Evolutionary conservation across 2,888 invertebrate genomes (phyloP).

Genomic region (Chymomyza fuscimana): DNA sequence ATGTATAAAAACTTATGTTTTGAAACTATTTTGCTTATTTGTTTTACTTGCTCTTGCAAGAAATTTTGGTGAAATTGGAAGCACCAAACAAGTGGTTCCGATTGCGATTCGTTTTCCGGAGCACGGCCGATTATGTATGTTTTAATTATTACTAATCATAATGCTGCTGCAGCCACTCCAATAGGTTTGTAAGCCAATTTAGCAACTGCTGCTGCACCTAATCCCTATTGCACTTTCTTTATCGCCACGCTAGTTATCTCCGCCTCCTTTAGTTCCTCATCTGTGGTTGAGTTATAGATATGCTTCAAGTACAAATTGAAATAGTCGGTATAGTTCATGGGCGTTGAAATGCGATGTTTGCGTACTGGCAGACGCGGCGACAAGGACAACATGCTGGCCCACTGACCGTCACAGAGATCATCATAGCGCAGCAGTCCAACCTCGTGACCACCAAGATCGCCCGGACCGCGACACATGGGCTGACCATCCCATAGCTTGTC

Average conservation of each 20-base stretch:
- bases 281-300: conserved; percentile 74
- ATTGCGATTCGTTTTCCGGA: no score
- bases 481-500: conserved; percentile 81
- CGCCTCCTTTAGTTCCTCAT: conserved; percentile 64
- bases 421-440: conserved; percentile 82
- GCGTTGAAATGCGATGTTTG: conserved; percentile 77
- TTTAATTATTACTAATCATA: background rate
- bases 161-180: background rate
- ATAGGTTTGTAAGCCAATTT: background rate
- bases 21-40: no score
- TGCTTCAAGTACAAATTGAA: conserved; percentile 78
- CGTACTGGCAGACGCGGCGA: conserved; percentile 78
- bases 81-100: no score
- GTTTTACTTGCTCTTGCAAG: no score
- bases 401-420: conserved; percentile 86
- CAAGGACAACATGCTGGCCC: conserved; percentile 84
- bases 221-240: conserved; percentile 59
- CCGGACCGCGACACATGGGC: conserved; percentile 81
- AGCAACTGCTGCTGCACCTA: conserved; percentile 8
- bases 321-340: conserved; percentile 79
- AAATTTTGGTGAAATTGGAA: no score
- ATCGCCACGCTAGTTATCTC: conserved; percentile 66
- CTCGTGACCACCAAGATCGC: conserved; percentile 81
- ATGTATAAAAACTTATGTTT: no score
- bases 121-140: no score